Conservation (phyloP, 2,797 vertebrate species). For the Champsocephalus gunnari region DNA sequence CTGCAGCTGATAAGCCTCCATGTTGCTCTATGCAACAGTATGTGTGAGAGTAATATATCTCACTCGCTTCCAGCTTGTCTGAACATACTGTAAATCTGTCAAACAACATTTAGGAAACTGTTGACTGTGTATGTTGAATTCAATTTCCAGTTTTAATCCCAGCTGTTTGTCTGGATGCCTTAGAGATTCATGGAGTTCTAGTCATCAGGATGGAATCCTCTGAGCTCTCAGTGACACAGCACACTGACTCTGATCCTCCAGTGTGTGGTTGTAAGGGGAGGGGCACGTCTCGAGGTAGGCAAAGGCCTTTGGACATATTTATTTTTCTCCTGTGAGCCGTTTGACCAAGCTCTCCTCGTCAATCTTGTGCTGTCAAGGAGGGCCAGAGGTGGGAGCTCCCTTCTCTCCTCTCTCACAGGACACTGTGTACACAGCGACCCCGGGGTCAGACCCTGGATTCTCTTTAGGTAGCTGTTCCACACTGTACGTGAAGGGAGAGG, state of each 20-base stretch:
- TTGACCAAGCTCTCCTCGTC: constrained; percentile 76
- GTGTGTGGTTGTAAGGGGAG: constrained; percentile 40
- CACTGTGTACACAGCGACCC: constrained; percentile 64
- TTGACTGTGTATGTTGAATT: constrained; percentile 24
- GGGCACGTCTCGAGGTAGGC: constrained; percentile 53
- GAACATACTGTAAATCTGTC: constrained; percentile 23
- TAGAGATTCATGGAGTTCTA: constrained; percentile 40
- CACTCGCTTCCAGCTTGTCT: constrained; percentile 7
- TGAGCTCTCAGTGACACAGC: constrained; percentile 60
- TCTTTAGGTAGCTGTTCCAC: constrained; percentile 70
- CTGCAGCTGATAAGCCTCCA: constrained; percentile 9
- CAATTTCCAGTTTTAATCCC: constrained; percentile 40
- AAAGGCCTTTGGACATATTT: constrained; percentile 72
- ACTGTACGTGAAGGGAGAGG: constrained; percentile 62
- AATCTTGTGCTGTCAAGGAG: constrained; percentile 78
- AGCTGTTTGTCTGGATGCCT: constrained; percentile 55
- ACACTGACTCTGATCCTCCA: constrained; percentile 45
- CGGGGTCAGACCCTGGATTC: constrained; percentile 77
- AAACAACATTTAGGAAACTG: constrained; percentile 23
- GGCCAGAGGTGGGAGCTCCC: constrained; percentile 74
- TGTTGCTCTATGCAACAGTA: constrained; percentile 2
- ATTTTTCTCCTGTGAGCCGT: constrained; percentile 80
- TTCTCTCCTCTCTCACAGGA: constrained; percentile 67
- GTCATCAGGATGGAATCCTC: constrained; percentile 41
- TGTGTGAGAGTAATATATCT: constrained; percentile 3